Evolutionary conservation across 2,888 invertebrate species (phyloP), one percentile per base, ranked within the genome.

Genomic region (Pseudolycoriella hygida): DNA sequence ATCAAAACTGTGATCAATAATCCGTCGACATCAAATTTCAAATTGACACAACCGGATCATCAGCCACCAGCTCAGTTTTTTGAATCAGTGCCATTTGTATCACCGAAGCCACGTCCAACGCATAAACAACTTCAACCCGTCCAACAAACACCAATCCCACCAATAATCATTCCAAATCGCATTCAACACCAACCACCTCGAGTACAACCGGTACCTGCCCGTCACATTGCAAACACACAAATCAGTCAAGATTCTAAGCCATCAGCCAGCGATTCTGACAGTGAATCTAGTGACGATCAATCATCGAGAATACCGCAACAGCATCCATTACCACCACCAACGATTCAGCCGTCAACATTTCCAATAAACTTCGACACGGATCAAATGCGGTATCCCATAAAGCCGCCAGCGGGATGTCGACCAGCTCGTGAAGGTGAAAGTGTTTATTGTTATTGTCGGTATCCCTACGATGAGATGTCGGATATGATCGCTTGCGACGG

Each of bases 401-500:
- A 40, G 14, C 45, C 40, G 19, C 45, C 45, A 3, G 44, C 39
- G 3, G 39, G 39, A 17, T 39, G 39, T 39, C 39, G 39, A 37
- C 15, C 34, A 40, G 56, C 64, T 1, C 56, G 63, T 1, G 77
- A 76, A 52, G 75, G 76, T 42, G 77, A 77, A 54, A 80, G 80
- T 53, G 72, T 89, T 0, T 90, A 89, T 59, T 90, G 90, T 62
- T 87, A 87, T 57, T 90, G 90, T 60, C 80, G 83, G 48, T 87
- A 87, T 60, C 89, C 90, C 0, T 89, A 90, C 60, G 89, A 89
- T 60, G 89, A 89, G 60, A 87, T 88, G 2, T 87, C 87, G 0
- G 88, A 89, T 62, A 90, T 90, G 90, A 90, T 90, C 49, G 89
- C 87, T 3, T 90, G 90, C 60, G 90, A 90, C 61, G 85, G 83